Conservation (phyloP, 2,797 vertebrate genomes). For the Staurois parvus region DNA sequence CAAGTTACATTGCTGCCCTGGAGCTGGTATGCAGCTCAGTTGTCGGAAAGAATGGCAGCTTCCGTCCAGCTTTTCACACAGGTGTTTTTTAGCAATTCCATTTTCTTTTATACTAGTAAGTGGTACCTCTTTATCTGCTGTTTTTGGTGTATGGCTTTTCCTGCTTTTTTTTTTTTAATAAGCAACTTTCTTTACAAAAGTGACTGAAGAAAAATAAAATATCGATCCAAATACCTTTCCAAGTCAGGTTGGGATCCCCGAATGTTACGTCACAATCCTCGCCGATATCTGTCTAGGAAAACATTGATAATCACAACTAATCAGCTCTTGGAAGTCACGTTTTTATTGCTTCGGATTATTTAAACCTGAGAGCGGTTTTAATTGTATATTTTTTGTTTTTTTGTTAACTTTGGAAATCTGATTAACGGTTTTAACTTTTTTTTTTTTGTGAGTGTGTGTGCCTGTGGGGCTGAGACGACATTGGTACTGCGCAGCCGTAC, state of each 20-base stretch:
- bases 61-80: background rate
- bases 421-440: conserved; percentile 5
- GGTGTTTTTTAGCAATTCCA: no score
- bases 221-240: background rate
- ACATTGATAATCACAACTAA: background rate
- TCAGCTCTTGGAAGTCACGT: background rate
- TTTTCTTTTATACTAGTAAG: no score
- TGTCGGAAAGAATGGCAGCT: background rate
- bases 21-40: background rate
- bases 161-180: background rate
- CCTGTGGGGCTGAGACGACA: background rate
- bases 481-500: conserved; percentile 8
- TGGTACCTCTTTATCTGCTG: no score
- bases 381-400: background rate
- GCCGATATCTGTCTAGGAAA: background rate
- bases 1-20: background rate
- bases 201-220: background rate
- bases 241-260: no score
- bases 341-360: background rate
- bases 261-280: background rate
- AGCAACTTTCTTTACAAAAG: background rate
- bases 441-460: background rate
- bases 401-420: background rate
- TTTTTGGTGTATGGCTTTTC: background rate
- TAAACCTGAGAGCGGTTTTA: background rate